These are phyloP conservation scores for Drosophila mulleri DNA, from an alignment of 2,888 invertebrate genomes.

Conservation along the genomic window DNA sequence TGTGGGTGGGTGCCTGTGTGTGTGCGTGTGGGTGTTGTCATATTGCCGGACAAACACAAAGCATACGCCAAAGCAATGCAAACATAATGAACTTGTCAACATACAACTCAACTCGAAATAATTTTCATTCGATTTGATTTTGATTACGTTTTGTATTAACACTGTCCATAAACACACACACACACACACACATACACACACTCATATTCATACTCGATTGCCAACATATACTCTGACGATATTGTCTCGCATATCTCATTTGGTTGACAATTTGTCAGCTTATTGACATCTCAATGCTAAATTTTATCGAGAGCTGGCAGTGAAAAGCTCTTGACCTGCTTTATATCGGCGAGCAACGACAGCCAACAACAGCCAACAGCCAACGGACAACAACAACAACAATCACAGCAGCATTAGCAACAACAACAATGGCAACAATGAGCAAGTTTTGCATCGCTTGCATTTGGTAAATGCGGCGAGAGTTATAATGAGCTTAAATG, in stretches of 20 bases:
- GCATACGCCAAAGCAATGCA: slow-evolving; percentile 65
- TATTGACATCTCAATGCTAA: slow-evolving; percentile 60
- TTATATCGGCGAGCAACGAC: slow-evolving; percentile 15
- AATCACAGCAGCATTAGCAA: slow-evolving; percentile 17
- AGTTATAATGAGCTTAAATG: slow-evolving; percentile 43
- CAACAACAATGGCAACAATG: slow-evolving; percentile 27
- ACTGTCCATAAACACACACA: slow-evolving; percentile 37
- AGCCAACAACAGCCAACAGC: slow-evolving; percentile 14
- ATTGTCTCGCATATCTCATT: slow-evolving; percentile 36
- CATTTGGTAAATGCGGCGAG: slow-evolving; percentile 50
- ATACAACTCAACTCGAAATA: slow-evolving; percentile 71
- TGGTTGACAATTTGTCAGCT: slow-evolving; percentile 53
- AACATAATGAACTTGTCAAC: slow-evolving; percentile 81
- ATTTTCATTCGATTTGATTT: slow-evolving; percentile 82
- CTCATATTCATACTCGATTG: neutral
- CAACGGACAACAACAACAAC: slow-evolving; percentile 7
- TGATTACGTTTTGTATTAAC: slow-evolving; percentile 77
- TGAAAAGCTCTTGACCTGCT: slow-evolving; percentile 38
- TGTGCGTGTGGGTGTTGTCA: slow-evolving; percentile 28
- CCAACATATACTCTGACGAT: neutral
- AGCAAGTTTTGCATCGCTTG: slow-evolving; percentile 41
- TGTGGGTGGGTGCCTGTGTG: neutral
- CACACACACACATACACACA: slow-evolving; percentile 23
- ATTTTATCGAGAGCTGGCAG: slow-evolving; percentile 30
- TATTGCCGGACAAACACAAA: slow-evolving; percentile 61